A percentile compares a stretch with the other conserved stretches of the same genome.
Evolutionary conservation across 2,888 invertebrate genomes (phyloP).

Genomic region (Periphyllus acericola): DNA sequence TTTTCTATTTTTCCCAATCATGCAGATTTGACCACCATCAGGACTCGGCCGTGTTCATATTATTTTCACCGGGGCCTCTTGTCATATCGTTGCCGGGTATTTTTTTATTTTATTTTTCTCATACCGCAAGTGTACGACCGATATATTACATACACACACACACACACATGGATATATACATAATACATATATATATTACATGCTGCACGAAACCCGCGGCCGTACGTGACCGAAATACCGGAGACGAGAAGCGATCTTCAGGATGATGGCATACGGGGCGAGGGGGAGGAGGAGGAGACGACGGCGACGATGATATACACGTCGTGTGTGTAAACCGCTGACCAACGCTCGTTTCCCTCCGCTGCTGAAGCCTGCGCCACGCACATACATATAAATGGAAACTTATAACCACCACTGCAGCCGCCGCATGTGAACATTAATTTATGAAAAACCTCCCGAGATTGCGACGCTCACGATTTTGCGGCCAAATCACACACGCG

Average conservation of each 20-base stretch:
- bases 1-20: conserved; percentile 52
- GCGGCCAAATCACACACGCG: background rate
- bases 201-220: conserved; percentile 38
- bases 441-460: conserved; percentile 42
- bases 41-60: conserved; percentile 22
- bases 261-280: background rate
- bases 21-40: conserved; percentile 56
- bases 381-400: conserved; percentile 46
- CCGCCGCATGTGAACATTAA: conserved; percentile 14
- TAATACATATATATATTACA: background rate
- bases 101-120: background rate
- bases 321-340: conserved; percentile 26
- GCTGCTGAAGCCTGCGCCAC: background rate
- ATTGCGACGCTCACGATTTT: conserved; percentile 7
- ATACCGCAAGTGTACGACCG: conserved; percentile 34
- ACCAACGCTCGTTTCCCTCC: conserved; percentile 44
- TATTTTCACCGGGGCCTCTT: conserved; percentile 15
- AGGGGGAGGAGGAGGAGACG: background rate
- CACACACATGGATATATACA: background rate
- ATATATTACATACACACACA: conserved; percentile 9
- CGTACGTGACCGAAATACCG: conserved; percentile 57
- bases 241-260: conserved; percentile 14
- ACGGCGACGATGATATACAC: background rate
- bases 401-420: conserved; percentile 33
- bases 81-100: conserved; percentile 3